Evolutionary conservation across 2,113 vertebrate genomes (phyloP).

Genomic region (Lycaon pictus): DNA sequence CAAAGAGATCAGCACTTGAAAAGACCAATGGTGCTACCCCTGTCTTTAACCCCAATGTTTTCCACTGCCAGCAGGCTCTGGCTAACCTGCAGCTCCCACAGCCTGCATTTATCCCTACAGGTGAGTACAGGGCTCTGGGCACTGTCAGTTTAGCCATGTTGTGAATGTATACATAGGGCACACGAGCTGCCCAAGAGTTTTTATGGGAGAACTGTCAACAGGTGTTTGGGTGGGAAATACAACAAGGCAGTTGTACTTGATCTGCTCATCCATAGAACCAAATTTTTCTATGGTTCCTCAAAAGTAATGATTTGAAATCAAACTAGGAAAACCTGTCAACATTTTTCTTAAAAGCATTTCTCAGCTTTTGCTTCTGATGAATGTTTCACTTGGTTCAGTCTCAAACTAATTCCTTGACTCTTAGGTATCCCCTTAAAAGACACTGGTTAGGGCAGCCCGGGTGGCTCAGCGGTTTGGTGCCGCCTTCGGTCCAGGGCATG

Average conservation of each 20-base stretch:
- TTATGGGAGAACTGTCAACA: background rate
- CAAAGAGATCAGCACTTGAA: conserved; percentile 96
- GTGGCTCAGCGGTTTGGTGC: too few relatives aligned
- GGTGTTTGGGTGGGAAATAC: conserved; percentile 44
- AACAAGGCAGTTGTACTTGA: background rate
- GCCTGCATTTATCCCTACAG: conserved; percentile 94
- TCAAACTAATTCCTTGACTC: conserved; percentile 86
- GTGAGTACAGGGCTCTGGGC: conserved; percentile 87
- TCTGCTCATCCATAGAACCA: background rate
- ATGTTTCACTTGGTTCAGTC: conserved; percentile 79
- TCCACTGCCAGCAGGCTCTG: conserved; percentile 98
- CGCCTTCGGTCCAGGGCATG: too few relatives aligned
- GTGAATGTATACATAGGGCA: background rate
- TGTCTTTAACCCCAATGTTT: conserved; percentile 96
- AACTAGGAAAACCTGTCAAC: conserved; percentile 67
- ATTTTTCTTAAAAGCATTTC: conserved; percentile 77
- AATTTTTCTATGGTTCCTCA: conserved; percentile 6
- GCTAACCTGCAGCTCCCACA: conserved; percentile 98
- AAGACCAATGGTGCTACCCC: conserved; percentile 95
- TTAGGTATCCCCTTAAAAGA: conserved; percentile 48
- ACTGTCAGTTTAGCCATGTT: background rate
- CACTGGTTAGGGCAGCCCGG: background rate
- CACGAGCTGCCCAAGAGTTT: background rate
- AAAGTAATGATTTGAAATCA: conserved; percentile 11
- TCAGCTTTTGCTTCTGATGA: conserved; percentile 75